phyloP scores from a whole-genome alignment of 2,888 invertebrate species.

The Pantelozetes paolii region DNA sequence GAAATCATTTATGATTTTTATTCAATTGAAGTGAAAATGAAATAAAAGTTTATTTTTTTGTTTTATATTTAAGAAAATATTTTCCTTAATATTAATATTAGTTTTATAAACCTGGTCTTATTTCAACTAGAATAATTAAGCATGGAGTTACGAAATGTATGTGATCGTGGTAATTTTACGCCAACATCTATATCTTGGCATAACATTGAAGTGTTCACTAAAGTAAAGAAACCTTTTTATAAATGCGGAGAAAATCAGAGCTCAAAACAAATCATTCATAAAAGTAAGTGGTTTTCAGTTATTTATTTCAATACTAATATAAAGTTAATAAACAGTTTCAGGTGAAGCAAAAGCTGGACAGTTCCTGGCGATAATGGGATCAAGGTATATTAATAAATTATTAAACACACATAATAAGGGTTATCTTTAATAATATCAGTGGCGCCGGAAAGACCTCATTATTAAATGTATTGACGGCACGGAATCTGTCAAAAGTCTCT shows the following conservation, averaged over 20 bases:
- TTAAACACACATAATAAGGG: too few species aligned
- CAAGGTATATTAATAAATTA: conserved; percentile 40
- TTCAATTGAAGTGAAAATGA: too few species aligned
- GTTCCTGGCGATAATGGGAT: conserved; percentile 76
- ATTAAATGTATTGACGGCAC: conserved; percentile 36
- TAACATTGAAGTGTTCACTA: conserved; percentile 11
- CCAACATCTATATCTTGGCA: conserved; percentile 15
- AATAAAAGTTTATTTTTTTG: too few species aligned
- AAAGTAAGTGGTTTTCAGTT: not conserved
- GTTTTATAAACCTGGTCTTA: too few species aligned
- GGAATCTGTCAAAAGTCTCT: conserved; percentile 26
- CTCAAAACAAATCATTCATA: not conserved
- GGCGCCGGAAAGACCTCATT: conserved; percentile 41
- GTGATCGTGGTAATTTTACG: too few species aligned
- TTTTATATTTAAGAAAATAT: too few species aligned
- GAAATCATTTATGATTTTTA: too few species aligned
- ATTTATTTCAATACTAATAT: not conserved
- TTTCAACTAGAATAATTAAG: too few species aligned
- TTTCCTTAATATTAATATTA: too few species aligned
- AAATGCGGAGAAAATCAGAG: not conserved
- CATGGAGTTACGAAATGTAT: too few species aligned
- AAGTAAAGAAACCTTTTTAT: not conserved
- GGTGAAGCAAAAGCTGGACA: conserved; percentile 82
- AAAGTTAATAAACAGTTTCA: conserved; percentile 59
- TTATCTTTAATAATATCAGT: too few species aligned